A percentile compares a stretch with the other conserved stretches of the same genome.
phyloP scores from a whole-genome alignment of 2,888 invertebrate species.

The Vanessa cardui region DNA sequence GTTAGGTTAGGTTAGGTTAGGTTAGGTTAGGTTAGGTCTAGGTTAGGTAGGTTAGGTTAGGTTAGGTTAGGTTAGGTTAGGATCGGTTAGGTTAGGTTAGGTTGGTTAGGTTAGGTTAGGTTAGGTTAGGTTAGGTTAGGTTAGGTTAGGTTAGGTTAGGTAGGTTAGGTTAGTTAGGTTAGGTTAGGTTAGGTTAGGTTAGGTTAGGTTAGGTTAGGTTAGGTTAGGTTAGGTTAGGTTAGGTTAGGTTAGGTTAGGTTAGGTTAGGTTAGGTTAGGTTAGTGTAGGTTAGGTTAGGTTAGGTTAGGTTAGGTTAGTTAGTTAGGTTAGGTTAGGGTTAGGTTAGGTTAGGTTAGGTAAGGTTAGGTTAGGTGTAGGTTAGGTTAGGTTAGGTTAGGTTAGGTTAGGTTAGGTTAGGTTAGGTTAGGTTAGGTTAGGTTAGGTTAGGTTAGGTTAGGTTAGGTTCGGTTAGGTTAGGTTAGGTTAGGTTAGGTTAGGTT shows the following conservation, averaged over 20 bases:
- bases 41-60: constrained; percentile 1
- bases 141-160: constrained; percentile 41
- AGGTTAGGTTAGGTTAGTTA: constrained; percentile 37
- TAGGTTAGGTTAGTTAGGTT: constrained; percentile 38
- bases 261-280: constrained; percentile 38
- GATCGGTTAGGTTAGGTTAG: not conserved
- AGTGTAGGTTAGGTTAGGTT: constrained; percentile 30
- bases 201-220: not conserved
- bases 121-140: constrained; percentile 40
- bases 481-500: constrained; percentile 46
- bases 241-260: constrained; percentile 33
- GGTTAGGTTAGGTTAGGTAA: constrained; percentile 43
- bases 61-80: constrained; percentile 1
- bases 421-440: constrained; percentile 33
- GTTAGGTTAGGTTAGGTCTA: too few species aligned
- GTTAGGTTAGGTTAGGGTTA: too few species aligned
- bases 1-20: not conserved
- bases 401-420: too few species aligned
- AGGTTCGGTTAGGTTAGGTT: constrained; percentile 44
- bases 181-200: constrained; percentile 26
- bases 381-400: constrained; percentile 16
- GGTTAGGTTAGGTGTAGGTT: constrained; percentile 45
- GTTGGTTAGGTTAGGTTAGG: constrained; percentile 37
- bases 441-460: constrained; percentile 45
- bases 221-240: constrained; percentile 40